phyloP scores from a whole-genome alignment of 1,140 invertebrate genomes.

The Homalodisca vitripennis region DNA sequence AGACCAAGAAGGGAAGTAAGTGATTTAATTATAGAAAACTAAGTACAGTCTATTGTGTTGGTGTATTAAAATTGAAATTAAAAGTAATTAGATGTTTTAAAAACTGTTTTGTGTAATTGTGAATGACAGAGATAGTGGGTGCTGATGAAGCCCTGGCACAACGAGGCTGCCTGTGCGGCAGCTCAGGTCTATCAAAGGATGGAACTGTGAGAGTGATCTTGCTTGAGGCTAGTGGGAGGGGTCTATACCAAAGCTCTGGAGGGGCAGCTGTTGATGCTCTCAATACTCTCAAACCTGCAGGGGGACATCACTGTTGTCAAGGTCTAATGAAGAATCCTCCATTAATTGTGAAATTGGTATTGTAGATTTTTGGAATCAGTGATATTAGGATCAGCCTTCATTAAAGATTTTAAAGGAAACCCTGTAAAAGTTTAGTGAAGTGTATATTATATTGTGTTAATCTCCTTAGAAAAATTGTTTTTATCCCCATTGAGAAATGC shows the following conservation, averaged over 20 bases:
- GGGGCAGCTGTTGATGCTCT: slow-evolving; percentile 82
- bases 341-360: slow-evolving; percentile 79
- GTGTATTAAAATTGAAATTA: background rate
- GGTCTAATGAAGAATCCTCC: slow-evolving; percentile 98
- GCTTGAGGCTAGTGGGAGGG: no score
- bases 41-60: background rate
- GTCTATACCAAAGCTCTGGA: slow-evolving; percentile 92
- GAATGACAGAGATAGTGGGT: slow-evolving; percentile 73
- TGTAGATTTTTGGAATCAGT: background rate
- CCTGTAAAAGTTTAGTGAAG: no score
- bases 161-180: slow-evolving; percentile 93
- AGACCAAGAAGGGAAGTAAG: slow-evolving; percentile 88
- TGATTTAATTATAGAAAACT: background rate
- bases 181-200: slow-evolving; percentile 97
- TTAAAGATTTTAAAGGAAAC: no score
- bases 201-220: slow-evolving; percentile 97
- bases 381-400: no score
- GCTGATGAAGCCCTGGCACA: slow-evolving; percentile 95
- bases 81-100: background rate
- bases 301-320: slow-evolving; percentile 94
- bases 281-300: slow-evolving; percentile 89
- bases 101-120: no score
- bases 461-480: no score
- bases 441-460: no score
- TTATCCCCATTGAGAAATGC: no score